Conservation (phyloP, 2,113 vertebrate species). For the Macquaria australasica region DNA sequence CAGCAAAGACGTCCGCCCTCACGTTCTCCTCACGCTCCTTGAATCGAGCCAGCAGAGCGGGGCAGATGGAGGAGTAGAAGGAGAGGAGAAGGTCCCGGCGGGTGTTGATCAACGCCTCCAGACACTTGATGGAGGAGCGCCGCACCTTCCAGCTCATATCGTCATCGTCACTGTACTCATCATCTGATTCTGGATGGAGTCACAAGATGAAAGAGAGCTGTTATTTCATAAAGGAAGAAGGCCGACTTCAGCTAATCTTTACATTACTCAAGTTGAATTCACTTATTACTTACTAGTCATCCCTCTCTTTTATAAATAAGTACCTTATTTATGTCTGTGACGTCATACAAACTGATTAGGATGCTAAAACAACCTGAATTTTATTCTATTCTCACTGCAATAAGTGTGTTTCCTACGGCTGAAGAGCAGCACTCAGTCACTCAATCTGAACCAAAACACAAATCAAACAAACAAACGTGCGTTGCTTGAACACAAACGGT, state of each 20-base stretch:
- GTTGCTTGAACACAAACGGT: too few species aligned
- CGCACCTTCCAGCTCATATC: conserved; percentile 98
- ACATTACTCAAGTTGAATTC: background rate
- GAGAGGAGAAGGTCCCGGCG: conserved; percentile 89
- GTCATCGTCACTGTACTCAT: conserved; percentile 94
- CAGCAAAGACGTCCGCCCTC: conserved; percentile 90
- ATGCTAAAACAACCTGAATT: background rate
- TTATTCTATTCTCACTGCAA: background rate
- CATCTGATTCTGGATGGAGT: conserved; percentile 89
- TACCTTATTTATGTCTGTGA: background rate
- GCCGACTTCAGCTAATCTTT: too few species aligned
- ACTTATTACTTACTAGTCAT: background rate
- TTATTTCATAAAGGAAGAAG: background rate
- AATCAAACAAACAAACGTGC: too few species aligned
- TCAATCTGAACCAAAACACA: too few species aligned
- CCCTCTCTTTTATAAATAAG: background rate
- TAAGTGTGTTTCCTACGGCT: background rate
- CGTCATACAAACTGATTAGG: background rate
- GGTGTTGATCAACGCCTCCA: conserved; percentile 89
- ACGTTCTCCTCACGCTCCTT: conserved; percentile 96
- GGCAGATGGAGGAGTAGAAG: conserved; percentile 89
- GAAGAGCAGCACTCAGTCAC: too few species aligned
- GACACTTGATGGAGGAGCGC: conserved; percentile 91
- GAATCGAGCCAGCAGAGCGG: conserved; percentile 90
- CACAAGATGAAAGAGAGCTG: background rate